phyloP scores from a whole-genome alignment of 1,140 invertebrate genomes.

The Holcopasites calliopsidis region DNA sequence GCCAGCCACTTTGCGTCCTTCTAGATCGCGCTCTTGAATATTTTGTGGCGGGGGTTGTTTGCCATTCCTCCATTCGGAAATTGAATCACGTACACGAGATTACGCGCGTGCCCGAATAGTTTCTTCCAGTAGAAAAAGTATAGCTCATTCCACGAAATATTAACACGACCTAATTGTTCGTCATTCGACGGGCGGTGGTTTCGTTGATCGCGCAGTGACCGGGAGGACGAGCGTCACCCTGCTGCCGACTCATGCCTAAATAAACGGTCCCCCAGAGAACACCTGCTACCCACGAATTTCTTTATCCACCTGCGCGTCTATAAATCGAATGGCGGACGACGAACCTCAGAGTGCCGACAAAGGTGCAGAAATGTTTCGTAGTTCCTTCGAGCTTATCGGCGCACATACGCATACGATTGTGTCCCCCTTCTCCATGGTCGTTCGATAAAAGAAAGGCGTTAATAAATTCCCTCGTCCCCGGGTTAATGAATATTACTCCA shows the following conservation, averaged over 20 bases:
- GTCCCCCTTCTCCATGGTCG: no score
- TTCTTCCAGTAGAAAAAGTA: background rate
- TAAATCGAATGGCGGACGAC: constrained; percentile 52
- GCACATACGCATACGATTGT: background rate
- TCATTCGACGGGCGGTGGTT: background rate
- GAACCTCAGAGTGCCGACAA: constrained; percentile 49
- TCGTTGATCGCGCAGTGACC: background rate
- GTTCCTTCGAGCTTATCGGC: constrained; percentile 29
- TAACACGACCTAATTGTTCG: no score
- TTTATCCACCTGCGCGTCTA: constrained; percentile 60
- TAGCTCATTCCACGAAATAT: no score
- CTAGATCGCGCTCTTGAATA: constrained; percentile 36
- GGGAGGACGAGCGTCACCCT: constrained; percentile 18
- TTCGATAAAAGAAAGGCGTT: no score
- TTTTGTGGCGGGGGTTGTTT: constrained; percentile 30
- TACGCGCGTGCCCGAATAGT: background rate
- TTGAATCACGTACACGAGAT: background rate
- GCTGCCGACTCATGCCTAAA: constrained; percentile 16
- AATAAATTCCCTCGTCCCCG: no score
- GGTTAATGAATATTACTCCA: constrained; percentile 21
- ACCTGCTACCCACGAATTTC: constrained; percentile 58
- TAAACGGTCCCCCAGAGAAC: constrained; percentile 39
- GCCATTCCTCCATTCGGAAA: background rate
- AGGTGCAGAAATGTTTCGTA: constrained; percentile 7
- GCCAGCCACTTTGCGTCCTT: constrained; percentile 56